phyloP scores from a whole-genome alignment of 2,888 invertebrate species.

The Cephus spinipes region DNA sequence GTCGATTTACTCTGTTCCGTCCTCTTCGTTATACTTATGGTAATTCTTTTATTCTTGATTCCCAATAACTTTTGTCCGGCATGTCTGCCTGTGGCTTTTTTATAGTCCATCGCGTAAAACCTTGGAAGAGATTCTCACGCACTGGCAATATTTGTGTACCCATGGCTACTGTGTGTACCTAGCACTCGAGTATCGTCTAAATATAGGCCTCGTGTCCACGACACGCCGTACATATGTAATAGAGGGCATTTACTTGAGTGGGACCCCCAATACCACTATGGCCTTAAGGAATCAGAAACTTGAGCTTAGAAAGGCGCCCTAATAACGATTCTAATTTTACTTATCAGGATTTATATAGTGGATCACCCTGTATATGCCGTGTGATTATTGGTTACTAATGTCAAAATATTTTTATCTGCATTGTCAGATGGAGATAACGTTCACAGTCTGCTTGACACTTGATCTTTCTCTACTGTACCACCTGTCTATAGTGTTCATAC shows the following conservation, averaged over 20 bases:
- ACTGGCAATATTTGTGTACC: neutral
- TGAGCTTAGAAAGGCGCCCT: neutral
- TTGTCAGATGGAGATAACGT: neutral
- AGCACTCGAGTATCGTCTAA: slow-evolving; percentile 37
- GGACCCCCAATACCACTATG: neutral
- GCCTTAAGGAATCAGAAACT: neutral
- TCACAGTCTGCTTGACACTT: neutral
- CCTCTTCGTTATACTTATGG: too few relatives aligned
- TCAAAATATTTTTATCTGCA: neutral
- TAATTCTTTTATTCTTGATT: neutral
- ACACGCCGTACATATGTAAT: slow-evolving; percentile 41
- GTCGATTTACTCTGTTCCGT: neutral
- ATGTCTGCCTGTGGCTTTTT: neutral
- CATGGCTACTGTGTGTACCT: neutral
- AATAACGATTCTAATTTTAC: neutral
- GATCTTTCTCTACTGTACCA: neutral
- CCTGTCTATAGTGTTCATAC: neutral
- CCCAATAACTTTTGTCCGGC: neutral
- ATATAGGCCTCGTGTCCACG: slow-evolving; percentile 32
- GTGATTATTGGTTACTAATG: neutral
- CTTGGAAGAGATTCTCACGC: neutral
- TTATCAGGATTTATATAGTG: neutral
- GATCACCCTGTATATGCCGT: neutral
- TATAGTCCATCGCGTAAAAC: neutral
- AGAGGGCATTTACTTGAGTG: slow-evolving; percentile 15